A percentile compares a stretch with the other conserved stretches of the same genome.
phyloP scores from a whole-genome alignment of 2,113 vertebrate species.

The Xerus inauris region DNA sequence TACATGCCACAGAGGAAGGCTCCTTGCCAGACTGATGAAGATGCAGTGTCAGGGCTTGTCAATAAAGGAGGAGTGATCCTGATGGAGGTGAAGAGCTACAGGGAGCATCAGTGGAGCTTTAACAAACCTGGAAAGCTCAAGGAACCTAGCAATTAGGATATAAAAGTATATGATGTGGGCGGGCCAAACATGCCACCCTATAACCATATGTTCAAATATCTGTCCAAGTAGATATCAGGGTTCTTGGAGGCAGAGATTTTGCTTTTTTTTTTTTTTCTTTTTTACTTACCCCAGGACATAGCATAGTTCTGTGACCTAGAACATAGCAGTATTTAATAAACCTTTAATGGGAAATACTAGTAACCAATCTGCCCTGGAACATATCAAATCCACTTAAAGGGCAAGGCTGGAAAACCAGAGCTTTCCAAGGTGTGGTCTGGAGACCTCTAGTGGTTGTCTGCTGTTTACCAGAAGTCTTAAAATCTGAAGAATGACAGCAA shows the following conservation, averaged over 20 bases:
- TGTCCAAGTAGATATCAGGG: neutral
- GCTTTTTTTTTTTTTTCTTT: neutral
- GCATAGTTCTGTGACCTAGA: neutral
- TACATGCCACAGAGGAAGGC: neutral
- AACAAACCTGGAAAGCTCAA: constrained; percentile 1
- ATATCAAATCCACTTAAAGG: neutral
- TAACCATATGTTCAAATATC: neutral
- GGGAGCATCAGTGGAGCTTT: neutral
- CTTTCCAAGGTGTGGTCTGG: constrained; percentile 51
- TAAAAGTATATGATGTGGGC: neutral
- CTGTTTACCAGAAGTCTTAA: neutral
- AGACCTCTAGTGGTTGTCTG: constrained; percentile 72
- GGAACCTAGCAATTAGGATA: neutral
- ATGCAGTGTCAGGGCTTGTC: neutral
- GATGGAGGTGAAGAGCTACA: neutral
- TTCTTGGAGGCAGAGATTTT: neutral
- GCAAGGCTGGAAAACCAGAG: neutral
- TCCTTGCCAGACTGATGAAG: neutral
- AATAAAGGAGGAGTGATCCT: neutral
- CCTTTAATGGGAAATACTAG: constrained; percentile 40
- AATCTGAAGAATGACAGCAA: neutral
- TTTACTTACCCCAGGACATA: neutral
- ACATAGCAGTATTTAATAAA: constrained; percentile 23
- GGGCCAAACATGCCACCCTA: neutral
- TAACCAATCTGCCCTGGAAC: neutral